These are phyloP conservation scores for Pseudocheirus occidentalis DNA, from an alignment of 2,797 vertebrate genomes.

Conservation along the genomic window DNA sequence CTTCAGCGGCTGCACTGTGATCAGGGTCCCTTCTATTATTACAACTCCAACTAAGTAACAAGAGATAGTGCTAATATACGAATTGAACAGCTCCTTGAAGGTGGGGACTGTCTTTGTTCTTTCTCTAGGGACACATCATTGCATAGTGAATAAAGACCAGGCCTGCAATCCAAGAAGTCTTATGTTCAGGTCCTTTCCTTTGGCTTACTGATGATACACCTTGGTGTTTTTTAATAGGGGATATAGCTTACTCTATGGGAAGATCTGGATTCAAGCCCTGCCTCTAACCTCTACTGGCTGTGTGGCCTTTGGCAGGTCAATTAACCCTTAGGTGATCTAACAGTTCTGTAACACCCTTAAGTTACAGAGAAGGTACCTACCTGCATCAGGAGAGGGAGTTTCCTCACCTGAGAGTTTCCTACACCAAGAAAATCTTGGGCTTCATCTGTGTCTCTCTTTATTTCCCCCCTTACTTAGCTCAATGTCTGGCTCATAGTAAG, in stretches of 20 bases:
- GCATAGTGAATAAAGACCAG: neutral
- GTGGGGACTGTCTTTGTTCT: neutral
- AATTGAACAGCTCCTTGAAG: neutral
- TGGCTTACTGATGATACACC: neutral
- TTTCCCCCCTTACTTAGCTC: neutral
- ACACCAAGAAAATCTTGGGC: too few relatives aligned
- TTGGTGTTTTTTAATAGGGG: neutral
- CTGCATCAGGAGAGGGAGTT: neutral
- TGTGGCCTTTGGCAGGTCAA: neutral
- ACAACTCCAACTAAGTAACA: slow-evolving; percentile 19
- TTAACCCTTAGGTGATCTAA: neutral
- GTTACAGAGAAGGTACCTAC: neutral
- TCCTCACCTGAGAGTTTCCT: neutral
- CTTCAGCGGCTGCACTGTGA: neutral
- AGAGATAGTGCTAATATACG: neutral
- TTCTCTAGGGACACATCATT: neutral
- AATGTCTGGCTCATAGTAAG: neutral
- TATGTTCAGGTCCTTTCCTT: neutral
- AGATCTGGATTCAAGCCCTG: neutral
- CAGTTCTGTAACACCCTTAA: neutral
- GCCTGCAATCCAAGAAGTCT: neutral
- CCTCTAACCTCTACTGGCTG: neutral
- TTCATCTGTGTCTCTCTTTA: neutral
- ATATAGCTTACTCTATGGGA: neutral
- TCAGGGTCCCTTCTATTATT: neutral